phyloP scores from a whole-genome alignment of 2,113 vertebrate genomes.

The Callipepla squamata region DNA sequence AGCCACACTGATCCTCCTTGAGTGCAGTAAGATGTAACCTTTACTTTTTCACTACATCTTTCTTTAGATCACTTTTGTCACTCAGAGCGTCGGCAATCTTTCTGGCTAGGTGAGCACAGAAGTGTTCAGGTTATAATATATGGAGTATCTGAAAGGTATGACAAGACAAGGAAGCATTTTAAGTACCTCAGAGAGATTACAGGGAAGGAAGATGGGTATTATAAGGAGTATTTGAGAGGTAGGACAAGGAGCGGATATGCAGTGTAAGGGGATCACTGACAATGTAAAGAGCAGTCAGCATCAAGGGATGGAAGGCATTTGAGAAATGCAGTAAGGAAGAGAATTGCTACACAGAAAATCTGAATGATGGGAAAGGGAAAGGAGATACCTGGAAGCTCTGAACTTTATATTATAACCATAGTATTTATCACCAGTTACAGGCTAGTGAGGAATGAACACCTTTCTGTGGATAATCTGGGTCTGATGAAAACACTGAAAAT shows the following conservation, averaged over 20 bases:
- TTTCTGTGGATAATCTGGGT: not conserved
- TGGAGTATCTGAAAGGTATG: slow-evolving; percentile 15
- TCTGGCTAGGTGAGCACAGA: slow-evolving; percentile 59
- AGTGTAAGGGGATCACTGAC: slow-evolving; percentile 32
- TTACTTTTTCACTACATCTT: slow-evolving; percentile 41
- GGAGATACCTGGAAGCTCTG: not conserved
- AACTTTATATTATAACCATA: not conserved
- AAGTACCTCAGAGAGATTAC: slow-evolving; percentile 27
- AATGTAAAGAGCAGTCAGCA: not conserved
- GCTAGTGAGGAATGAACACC: not conserved
- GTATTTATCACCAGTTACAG: not conserved
- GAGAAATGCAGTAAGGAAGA: not conserved
- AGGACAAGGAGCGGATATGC: slow-evolving; percentile 1
- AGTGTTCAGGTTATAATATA: slow-evolving; percentile 9
- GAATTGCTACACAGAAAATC: not conserved
- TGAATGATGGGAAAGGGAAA: not conserved
- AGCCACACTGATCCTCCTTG: slow-evolving; percentile 23
- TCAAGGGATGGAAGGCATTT: not conserved
- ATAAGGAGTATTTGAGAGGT: slow-evolving; percentile 35
- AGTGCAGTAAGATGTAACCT: slow-evolving; percentile 37
- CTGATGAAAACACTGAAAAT: not conserved
- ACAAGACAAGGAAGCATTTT: not conserved
- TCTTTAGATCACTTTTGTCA: slow-evolving; percentile 37
- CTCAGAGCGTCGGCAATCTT: slow-evolving; percentile 13
- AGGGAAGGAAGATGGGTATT: slow-evolving; percentile 18